A percentile compares a stretch with the other conserved stretches of the same genome.
These are phyloP conservation scores for Oreochromis grahami DNA, from an alignment of 2,797 vertebrate genomes.

Conservation along the genomic window DNA sequence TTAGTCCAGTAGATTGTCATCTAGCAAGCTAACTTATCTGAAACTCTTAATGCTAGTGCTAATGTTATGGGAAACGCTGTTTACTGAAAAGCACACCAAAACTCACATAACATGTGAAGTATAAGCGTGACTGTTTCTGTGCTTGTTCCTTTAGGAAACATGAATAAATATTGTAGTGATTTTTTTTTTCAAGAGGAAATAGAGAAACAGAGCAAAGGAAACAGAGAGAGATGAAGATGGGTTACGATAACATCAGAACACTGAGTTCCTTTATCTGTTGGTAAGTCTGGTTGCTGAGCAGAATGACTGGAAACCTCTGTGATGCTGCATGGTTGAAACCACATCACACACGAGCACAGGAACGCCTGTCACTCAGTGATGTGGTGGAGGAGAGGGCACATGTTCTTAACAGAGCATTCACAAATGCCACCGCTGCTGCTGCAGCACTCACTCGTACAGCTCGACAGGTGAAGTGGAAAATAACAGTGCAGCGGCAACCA, in stretches of 20 bases:
- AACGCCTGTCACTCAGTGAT: not conserved
- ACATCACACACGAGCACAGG: constrained; percentile 11
- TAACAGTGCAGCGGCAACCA: not conserved
- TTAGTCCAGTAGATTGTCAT: not conserved
- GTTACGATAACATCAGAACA: constrained; percentile 49
- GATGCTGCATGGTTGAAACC: constrained; percentile 31
- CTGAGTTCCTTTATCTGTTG: constrained; percentile 15
- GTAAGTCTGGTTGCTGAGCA: constrained; percentile 19
- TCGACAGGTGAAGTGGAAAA: not conserved
- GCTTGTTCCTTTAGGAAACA: not conserved
- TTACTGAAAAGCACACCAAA: not conserved
- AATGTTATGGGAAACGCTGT: not conserved
- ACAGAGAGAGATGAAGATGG: constrained; percentile 19
- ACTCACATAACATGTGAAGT: not conserved
- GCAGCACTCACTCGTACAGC: not conserved
- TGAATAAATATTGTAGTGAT: not conserved
- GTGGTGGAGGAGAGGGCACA: constrained; percentile 14
- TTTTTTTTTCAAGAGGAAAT: not conserved
- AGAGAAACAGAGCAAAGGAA: constrained; percentile 14
- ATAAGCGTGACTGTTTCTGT: not conserved
- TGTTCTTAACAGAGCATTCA: not conserved
- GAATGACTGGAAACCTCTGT: constrained; percentile 58
- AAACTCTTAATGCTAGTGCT: not conserved
- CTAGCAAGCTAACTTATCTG: not conserved
- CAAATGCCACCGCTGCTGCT: not conserved